Conservation (phyloP, 2,113 vertebrate species). For the Cynopterus brachyotis region DNA sequence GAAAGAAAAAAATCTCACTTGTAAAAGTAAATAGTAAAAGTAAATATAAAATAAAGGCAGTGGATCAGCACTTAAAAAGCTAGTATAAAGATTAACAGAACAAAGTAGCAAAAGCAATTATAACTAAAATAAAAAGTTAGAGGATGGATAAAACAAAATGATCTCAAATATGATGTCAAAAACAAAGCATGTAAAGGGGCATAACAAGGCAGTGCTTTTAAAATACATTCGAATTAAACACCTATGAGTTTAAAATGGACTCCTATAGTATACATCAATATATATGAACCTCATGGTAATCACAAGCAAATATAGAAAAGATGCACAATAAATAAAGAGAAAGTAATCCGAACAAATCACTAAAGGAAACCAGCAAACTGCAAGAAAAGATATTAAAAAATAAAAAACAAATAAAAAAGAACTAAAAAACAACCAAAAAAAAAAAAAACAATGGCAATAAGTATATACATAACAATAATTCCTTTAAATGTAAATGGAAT, state of each 20-base stretch:
- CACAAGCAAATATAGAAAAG: not conserved
- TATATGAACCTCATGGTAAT: not conserved
- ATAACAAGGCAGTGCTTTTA: not conserved
- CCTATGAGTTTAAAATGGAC: not conserved
- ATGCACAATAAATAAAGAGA: not conserved
- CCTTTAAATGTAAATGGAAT: not conserved
- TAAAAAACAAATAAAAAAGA: not conserved
- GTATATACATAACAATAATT: not conserved
- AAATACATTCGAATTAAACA: not conserved
- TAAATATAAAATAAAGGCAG: not conserved
- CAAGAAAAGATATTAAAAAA: not conserved
- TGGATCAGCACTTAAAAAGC: not conserved
- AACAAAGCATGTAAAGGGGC: not conserved
- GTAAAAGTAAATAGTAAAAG: not conserved
- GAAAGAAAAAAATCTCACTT: not conserved
- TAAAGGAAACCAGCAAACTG: not conserved
- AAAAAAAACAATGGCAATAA: not conserved
- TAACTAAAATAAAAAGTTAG: not conserved
- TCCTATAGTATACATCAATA: not conserved
- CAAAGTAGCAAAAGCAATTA: not conserved
- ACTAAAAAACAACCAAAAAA: not conserved
- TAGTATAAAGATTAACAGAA: not conserved
- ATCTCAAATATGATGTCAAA: not conserved
- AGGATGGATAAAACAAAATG: not conserved
- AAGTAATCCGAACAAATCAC: not conserved